phyloP scores from a whole-genome alignment of 2,797 vertebrate genomes.

The Telmatherina bonti region DNA sequence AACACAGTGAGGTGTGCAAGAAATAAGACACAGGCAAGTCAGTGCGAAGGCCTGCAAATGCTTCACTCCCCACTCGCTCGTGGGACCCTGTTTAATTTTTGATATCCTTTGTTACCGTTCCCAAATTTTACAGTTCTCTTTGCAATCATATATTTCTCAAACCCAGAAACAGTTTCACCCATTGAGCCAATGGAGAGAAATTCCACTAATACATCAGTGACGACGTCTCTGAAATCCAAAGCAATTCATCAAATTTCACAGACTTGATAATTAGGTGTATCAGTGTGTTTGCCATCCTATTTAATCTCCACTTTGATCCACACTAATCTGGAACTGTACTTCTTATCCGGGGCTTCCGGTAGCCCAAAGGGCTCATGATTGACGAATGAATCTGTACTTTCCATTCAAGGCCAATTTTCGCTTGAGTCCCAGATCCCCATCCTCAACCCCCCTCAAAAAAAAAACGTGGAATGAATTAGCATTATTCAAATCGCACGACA shows the following conservation, averaged over 20 bases:
- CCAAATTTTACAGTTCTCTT: slow-evolving; percentile 2
- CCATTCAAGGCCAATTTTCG: slow-evolving; percentile 42
- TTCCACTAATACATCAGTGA: slow-evolving; percentile 38
- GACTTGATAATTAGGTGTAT: slow-evolving; percentile 72
- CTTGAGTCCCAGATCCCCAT: slow-evolving; percentile 33
- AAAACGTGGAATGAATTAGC: slow-evolving; percentile 48
- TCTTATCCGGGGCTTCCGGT: slow-evolving; percentile 62
- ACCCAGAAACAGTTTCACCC: slow-evolving; percentile 9
- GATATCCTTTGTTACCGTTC: slow-evolving; percentile 12
- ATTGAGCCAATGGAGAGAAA: slow-evolving; percentile 16
- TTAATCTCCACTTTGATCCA: slow-evolving; percentile 81
- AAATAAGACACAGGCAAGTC: slow-evolving; percentile 27
- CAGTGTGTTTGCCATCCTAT: slow-evolving; percentile 65
- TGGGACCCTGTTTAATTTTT: slow-evolving; percentile 29
- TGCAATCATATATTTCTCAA: slow-evolving; percentile 22
- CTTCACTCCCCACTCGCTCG: slow-evolving; percentile 25
- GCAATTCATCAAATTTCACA: slow-evolving; percentile 65
- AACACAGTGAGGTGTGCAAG: slow-evolving; percentile 51
- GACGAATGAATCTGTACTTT: slow-evolving; percentile 57
- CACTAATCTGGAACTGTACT: slow-evolving; percentile 72
- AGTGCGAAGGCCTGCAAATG: slow-evolving; percentile 11
- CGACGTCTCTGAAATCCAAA: slow-evolving; percentile 47
- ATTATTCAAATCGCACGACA: slow-evolving; percentile 54
- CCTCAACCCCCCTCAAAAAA: slow-evolving; percentile 23
- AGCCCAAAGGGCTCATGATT: slow-evolving; percentile 48